phyloP scores from a whole-genome alignment of 1,140 invertebrate genomes.

The Pantala flavescens region DNA sequence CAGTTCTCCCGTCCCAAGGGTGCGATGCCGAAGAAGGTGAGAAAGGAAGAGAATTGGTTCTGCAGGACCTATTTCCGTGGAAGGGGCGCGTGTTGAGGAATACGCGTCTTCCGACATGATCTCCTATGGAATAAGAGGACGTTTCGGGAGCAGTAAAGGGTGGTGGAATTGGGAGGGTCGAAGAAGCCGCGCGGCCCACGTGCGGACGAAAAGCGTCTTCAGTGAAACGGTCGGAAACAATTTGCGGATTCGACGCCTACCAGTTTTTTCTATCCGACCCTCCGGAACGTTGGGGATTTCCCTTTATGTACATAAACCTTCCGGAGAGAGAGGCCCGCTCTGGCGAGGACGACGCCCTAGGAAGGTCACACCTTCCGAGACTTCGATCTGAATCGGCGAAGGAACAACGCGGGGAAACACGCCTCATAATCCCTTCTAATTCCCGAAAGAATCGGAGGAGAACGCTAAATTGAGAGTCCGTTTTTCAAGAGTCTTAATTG shows the following conservation, averaged over 20 bases:
- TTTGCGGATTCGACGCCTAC: not conserved
- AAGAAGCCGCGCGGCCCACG: not conserved
- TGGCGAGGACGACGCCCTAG: no score
- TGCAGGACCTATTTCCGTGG: not conserved
- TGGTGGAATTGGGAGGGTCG: not conserved
- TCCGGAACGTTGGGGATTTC: no score
- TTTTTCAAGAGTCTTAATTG: no score
- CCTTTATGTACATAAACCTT: no score
- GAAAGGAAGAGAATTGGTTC: not conserved
- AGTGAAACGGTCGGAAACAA: not conserved
- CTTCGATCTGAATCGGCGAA: no score
- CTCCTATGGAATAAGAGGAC: not conserved
- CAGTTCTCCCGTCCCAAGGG: not conserved
- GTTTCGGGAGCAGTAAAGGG: not conserved
- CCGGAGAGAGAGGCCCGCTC: not conserved
- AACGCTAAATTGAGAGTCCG: no score
- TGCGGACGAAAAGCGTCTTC: not conserved
- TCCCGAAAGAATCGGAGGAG: no score
- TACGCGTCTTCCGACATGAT: not conserved
- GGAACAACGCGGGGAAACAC: no score
- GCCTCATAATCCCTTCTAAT: no score
- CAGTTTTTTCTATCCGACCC: not conserved
- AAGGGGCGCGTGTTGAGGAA: not conserved
- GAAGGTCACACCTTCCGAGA: no score
- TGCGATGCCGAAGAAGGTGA: not conserved